Percentiles rank a stretch among this genome's conserved stretches.
These are phyloP conservation scores for Lasioglossum morio DNA, from an alignment of 2,888 invertebrate species.

Conservation along the genomic window DNA sequence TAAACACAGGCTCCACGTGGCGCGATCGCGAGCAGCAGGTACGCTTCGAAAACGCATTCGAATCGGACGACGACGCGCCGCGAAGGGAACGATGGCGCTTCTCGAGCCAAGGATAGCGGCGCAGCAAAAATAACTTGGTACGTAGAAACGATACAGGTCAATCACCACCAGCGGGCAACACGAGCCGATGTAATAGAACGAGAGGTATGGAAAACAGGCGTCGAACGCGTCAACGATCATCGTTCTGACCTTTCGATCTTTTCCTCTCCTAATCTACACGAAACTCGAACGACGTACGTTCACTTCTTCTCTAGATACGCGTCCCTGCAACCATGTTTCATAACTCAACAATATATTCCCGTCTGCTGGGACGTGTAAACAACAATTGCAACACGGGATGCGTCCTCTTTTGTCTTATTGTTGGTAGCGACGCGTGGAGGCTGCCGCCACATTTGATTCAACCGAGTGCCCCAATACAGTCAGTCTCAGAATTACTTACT, in stretches of 20 bases:
- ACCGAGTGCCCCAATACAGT: not conserved
- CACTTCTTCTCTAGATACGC: not conserved
- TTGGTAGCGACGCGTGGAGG: not conserved
- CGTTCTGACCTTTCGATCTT: slow-evolving; percentile 56
- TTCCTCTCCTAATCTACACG: slow-evolving; percentile 9
- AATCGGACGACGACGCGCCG: slow-evolving; percentile 9
- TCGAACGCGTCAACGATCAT: slow-evolving; percentile 59
- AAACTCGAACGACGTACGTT: slow-evolving; percentile 20
- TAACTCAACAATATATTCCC: not conserved
- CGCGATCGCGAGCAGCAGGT: slow-evolving; percentile 2
- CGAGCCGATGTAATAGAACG: slow-evolving; percentile 39
- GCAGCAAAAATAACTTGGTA: slow-evolving; percentile 50
- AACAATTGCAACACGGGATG: not conserved
- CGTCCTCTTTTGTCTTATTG: not conserved
- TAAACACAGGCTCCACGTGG: slow-evolving; percentile 13
- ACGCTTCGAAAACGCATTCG: slow-evolving; percentile 4
- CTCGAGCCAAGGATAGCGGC: slow-evolving; percentile 30
- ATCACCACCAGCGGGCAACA: slow-evolving; percentile 30
- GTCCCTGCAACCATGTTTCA: not conserved
- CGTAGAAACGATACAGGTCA: slow-evolving; percentile 51
- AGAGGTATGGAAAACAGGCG: slow-evolving; percentile 59
- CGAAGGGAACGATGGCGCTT: slow-evolving; percentile 5
- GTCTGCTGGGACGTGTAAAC: not conserved
- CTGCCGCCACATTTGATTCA: not conserved
- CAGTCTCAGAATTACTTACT: too few species aligned